Conservation (phyloP, 2,113 vertebrate genomes). For the Periophthalmodon schlosseri region DNA sequence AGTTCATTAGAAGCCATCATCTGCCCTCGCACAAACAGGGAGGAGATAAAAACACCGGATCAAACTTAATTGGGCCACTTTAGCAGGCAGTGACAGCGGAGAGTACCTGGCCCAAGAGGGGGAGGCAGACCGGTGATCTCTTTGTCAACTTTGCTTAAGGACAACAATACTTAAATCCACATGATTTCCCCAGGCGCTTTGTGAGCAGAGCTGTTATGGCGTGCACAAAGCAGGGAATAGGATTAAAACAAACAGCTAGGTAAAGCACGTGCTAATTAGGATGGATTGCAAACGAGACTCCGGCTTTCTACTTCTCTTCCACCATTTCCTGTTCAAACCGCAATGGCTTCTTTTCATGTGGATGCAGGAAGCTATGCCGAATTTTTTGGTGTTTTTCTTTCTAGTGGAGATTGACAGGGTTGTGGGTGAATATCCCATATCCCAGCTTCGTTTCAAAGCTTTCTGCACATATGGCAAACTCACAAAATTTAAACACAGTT, state of each 20-base stretch:
- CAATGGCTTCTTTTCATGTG: constrained; percentile 32
- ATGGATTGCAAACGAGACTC: constrained; percentile 24
- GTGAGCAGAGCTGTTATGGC: constrained; percentile 24
- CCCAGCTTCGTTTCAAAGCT: constrained; percentile 32
- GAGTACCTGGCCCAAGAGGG: constrained; percentile 25
- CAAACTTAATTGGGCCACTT: constrained; percentile 50
- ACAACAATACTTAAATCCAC: constrained; percentile 54
- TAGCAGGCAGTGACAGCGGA: constrained; percentile 39
- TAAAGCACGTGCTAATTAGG: constrained; percentile 64
- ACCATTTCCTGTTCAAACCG: constrained; percentile 23
- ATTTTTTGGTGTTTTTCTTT: constrained; percentile 12
- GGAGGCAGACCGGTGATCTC: constrained; percentile 30
- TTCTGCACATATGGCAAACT: constrained; percentile 23
- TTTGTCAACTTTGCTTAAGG: constrained; percentile 53
- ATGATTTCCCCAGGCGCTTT: constrained; percentile 35
- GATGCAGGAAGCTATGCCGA: constrained; percentile 25
- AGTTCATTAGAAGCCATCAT: constrained; percentile 42
- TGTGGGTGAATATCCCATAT: constrained; percentile 11
- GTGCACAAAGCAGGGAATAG: constrained; percentile 19
- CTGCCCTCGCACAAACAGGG: constrained; percentile 22
- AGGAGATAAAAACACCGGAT: constrained; percentile 40
- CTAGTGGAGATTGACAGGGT: constrained; percentile 36
- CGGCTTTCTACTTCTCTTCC: background rate
- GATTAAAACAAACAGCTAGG: constrained; percentile 53
- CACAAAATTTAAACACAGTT: constrained; percentile 56